Evolutionary conservation across 2,113 vertebrate species (phyloP), one percentile per base, ranked within the genome.

Genomic region (Ceyx melanurus): DNA sequence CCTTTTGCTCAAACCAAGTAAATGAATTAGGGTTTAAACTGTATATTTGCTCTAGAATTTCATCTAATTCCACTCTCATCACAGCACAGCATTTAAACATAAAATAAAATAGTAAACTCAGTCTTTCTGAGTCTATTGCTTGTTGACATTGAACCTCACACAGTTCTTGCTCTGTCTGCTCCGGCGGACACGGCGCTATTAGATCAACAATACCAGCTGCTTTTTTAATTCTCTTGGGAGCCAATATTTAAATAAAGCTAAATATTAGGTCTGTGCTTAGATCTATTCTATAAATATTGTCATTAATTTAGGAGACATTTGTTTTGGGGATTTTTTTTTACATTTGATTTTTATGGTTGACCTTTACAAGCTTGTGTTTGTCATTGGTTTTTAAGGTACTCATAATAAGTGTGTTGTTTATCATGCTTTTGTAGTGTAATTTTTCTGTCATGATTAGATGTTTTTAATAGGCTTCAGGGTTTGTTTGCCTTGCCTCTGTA

Each of bases 211-310:
- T 94, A 84, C 96, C 98, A 98, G 97, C 97, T 98, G 98, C 1
- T 92, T 96, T 93, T 87, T 90, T 96, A 97, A 97, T 97, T 97
- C 97, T 97, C 96, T 91, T 93, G 97, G 98, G 98, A 98, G 97
- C 96, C 98, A 97, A 97, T 85, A 96, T 97, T 96, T 95, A 98
- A 98, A 95, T 94, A 96, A 97, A 98, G 95, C 97, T 98, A 98
- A 98, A 98, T 98, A 98, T 98, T 98, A 98, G 96, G 97, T 98
- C 97, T 98, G 86, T 86, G 93, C 88, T 94, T 96, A 97, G 97
- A 96, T 97, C 96, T 97, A 54, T 95, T 97, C 94, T 96, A 96
- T 98, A 98, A 98, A 98, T 97, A 98, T 96, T 97, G 82, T 50
- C 90, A 43, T 94, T 97, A 87, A 96, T 97, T 96, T 77, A 54